Conservation (phyloP, 2,797 vertebrate genomes). For the Myotis pilosus region DNA sequence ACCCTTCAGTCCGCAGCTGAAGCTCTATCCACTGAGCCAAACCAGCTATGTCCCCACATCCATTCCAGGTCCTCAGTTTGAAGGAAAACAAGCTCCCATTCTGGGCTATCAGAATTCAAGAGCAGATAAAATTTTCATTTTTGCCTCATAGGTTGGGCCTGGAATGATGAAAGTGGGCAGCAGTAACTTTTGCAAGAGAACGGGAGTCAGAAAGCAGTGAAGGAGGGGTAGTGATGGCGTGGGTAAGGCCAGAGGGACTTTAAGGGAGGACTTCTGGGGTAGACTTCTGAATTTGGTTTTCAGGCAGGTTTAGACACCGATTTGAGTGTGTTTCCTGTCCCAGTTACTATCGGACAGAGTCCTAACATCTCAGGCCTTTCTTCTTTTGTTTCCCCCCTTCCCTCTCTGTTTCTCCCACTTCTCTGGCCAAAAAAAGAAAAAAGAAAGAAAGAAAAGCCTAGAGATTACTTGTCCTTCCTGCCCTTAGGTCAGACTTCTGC, state of each 20-base stretch:
- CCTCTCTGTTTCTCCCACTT: neutral
- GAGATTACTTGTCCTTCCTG: conserved; percentile 21
- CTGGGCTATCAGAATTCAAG: conserved; percentile 36
- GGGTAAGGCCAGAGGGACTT: neutral
- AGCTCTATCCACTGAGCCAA: no score
- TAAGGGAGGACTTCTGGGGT: neutral
- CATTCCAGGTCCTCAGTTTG: neutral
- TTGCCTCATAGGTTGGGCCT: neutral
- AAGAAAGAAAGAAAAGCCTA: neutral
- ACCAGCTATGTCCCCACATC: neutral
- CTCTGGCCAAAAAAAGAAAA: neutral
- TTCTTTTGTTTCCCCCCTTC: neutral
- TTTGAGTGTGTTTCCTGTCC: neutral
- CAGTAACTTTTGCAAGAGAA: conserved; percentile 15
- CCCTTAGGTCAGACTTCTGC: conserved; percentile 45
- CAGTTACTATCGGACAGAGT: neutral
- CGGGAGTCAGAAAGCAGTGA: neutral
- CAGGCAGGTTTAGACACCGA: neutral
- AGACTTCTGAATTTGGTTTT: neutral
- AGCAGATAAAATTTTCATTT: conserved; percentile 3
- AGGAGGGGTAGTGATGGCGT: neutral
- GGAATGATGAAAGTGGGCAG: neutral
- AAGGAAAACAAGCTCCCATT: neutral
- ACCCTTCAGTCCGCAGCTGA: no score
- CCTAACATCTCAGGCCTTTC: neutral